These are phyloP conservation scores for Huso huso DNA, from an alignment of 2,797 vertebrate genomes.

Conservation along the genomic window DNA sequence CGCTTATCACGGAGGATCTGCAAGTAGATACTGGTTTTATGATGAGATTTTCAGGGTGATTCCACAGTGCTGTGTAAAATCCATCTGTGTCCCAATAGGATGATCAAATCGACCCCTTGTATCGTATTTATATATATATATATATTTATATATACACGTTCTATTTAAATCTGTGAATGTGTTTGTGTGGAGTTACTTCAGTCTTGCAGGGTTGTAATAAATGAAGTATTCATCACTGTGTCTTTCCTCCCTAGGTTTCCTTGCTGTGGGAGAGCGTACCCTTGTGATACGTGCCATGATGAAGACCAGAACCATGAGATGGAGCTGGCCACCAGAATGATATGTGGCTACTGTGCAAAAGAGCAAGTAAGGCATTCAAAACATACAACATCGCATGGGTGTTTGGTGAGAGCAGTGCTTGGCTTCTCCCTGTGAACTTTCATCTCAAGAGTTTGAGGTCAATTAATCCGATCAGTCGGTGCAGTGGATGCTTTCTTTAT, in stretches of 20 bases:
- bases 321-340: slow-evolving; percentile 72
- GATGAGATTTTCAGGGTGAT: too few relatives aligned
- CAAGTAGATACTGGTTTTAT: too few relatives aligned
- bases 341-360: slow-evolving; percentile 71
- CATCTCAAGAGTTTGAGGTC: not conserved
- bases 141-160: too few relatives aligned
- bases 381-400: not conserved
- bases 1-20: too few relatives aligned
- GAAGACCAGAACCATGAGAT: slow-evolving; percentile 68
- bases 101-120: not conserved
- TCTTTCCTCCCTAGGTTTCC: slow-evolving; percentile 51
- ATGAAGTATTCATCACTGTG: not conserved
- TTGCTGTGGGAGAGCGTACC: slow-evolving; percentile 68
- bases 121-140: too few relatives aligned
- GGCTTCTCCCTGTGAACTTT: not conserved
- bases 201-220: not conserved
- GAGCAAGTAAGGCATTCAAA: slow-evolving; percentile 56
- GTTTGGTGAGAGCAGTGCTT: not conserved
- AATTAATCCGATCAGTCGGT: too few relatives aligned
- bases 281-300: slow-evolving; percentile 69
- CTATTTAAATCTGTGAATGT: not conserved
- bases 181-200: not conserved
- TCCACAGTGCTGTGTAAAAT: too few relatives aligned
- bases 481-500: too few relatives aligned
- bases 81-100: too few relatives aligned